Base-by-base conservation (phyloP, 2,888 invertebrate genomes). In the Limnephilus auricula region DNA sequence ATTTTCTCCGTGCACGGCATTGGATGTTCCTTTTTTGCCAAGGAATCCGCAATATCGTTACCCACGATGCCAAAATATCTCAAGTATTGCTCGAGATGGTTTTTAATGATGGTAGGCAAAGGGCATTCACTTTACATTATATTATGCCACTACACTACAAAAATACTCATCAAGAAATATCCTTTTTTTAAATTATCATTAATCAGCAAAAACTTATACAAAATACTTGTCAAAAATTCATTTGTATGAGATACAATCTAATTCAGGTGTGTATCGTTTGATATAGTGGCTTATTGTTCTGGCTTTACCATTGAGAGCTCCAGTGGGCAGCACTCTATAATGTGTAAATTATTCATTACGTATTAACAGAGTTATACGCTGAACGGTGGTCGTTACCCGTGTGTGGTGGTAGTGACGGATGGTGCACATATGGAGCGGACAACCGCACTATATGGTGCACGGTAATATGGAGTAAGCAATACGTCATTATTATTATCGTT, bases 281-380 rank as follows among this genome's bases (percentile, higher is more conserved):
- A 65, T 65, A n/a, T 6, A 65, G 65, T 25, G 65, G 65, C 65
- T 25, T 65, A 65, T 65, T 65, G 65, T 65, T 50, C n/a, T 65
- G 65, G 6, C 25, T 65, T 65, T 65, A 25, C 65, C 65, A 65
- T n/a, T 65, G 9, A 65, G 65, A 65, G 65, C 25, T 65, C 65
- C 65, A 65, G 65, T 65, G 65, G 65, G 65, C 65, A 65, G 65
- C 65, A 65, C 65, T 65, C n/a, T 65, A n/a, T 65, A 65, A 65
- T 65, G 65, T 25, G 65, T 65, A 65, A 65, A n/a, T 65, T 65
- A 65, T 65, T 65, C 65, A 65, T 65, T 65, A 65, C 25, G 25
- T 65, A n/a, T 65, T 65, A 65, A n/a, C 5, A 65, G 25, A 65
- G 25, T 65, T 25, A 25, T 65, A 9, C 65, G 65, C 25, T 65